Conservation (phyloP, 1,140 invertebrate species). For the Adoxophyes honmai region DNA sequence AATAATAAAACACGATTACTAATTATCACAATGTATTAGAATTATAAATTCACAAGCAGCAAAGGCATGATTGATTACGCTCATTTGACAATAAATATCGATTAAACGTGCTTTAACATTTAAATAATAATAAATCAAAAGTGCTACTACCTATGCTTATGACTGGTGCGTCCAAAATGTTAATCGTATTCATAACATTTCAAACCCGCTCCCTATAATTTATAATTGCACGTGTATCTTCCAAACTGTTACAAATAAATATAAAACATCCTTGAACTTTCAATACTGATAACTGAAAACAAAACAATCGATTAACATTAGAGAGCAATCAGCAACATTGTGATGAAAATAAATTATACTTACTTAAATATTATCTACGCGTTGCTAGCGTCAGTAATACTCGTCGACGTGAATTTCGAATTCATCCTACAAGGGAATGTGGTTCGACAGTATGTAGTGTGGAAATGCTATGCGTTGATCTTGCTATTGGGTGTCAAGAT, state of each 20-base stretch:
- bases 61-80: conserved; percentile 57
- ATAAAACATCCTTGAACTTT: not conserved
- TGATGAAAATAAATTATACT: no score
- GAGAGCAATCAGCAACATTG: no score
- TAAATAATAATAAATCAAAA: conserved; percentile 50
- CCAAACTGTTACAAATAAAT: not conserved
- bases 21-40: conserved; percentile 73
- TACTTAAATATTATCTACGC: no score
- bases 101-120: conserved; percentile 66
- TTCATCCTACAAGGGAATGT: not conserved
- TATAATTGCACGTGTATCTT: conserved; percentile 23
- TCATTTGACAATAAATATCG: conserved; percentile 66
- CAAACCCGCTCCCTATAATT: conserved; percentile 32
- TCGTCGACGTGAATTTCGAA: no score
- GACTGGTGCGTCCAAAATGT: conserved; percentile 64
- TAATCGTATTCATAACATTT: conserved; percentile 28
- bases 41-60: conserved; percentile 70
- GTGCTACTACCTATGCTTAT: conserved; percentile 58
- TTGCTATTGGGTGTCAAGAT: conserved; percentile 46
- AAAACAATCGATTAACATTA: not conserved
- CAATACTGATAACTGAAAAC: not conserved
- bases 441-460: not conserved
- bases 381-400: no score
- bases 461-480: conserved; percentile 42
- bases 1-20: conserved; percentile 35